These are phyloP conservation scores for Tetragonisca angustula DNA, from an alignment of 2,888 invertebrate species.

Conservation along the genomic window DNA sequence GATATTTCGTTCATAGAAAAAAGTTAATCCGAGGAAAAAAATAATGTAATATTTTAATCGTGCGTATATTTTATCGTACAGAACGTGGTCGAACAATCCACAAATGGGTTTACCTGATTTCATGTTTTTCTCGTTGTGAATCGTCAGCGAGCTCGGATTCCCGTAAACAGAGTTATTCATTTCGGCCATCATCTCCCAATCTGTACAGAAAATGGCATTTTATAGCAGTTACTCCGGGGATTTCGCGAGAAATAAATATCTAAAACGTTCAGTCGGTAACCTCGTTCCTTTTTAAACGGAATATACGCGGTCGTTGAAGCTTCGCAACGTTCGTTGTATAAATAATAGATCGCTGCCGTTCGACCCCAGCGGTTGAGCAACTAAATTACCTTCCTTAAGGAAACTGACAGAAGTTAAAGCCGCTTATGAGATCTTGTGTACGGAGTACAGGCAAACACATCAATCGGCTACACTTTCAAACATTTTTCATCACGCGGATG, in stretches of 20 bases:
- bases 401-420: conserved; percentile 8
- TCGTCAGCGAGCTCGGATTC: conserved; percentile 88
- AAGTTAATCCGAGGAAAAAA: background rate
- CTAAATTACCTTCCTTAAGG: conserved; percentile 29
- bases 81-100: background rate
- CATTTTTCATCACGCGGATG: background rate
- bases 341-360: conserved; percentile 26
- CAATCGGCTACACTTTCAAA: background rate
- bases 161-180: conserved; percentile 87
- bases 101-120: conserved; percentile 76
- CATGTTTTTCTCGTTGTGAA: conserved; percentile 83
- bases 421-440: conserved; percentile 5
- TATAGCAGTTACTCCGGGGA: conserved; percentile 39
- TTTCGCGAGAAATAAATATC: conserved; percentile 14
- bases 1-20: too few species aligned
- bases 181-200: conserved; percentile 84
- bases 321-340: conserved; percentile 10
- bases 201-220: conserved; percentile 75
- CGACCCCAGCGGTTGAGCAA: background rate
- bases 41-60: background rate
- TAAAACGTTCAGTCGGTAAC: background rate
- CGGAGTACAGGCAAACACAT: conserved; percentile 6
- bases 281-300: conserved; percentile 14
- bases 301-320: background rate
- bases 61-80: background rate